Conservation (phyloP, 2,113 vertebrate species). For the Pogonocichla stellata region DNA sequence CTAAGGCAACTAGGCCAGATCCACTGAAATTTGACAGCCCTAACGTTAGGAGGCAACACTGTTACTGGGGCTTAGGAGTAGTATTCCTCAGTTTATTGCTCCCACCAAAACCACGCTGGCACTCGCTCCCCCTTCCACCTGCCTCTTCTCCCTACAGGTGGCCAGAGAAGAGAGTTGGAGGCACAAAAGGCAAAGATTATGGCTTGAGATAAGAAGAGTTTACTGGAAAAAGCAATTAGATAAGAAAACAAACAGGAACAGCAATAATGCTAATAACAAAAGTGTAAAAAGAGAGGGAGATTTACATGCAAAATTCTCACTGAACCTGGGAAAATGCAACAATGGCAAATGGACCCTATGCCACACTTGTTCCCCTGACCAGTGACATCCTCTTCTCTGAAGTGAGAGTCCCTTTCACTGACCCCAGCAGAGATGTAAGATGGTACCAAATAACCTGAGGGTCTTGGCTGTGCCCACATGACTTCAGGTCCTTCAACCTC, state of each 20-base stretch:
- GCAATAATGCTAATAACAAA: neutral
- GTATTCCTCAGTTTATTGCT: neutral
- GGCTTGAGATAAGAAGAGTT: neutral
- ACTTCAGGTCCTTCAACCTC: neutral
- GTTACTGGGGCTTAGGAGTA: neutral
- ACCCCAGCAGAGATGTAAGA: neutral
- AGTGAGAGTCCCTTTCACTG: neutral
- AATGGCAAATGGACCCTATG: neutral
- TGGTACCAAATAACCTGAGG: neutral
- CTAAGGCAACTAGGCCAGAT: neutral
- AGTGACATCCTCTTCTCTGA: neutral
- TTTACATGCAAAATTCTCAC: neutral
- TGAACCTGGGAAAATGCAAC: neutral
- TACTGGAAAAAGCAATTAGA: neutral
- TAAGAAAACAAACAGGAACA: neutral
- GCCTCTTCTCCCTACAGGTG: neutral
- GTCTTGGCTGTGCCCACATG: neutral
- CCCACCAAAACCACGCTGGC: neutral
- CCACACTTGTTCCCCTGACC: neutral
- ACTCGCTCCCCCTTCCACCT: rapidly evolving
- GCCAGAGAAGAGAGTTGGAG: neutral
- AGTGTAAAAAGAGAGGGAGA: neutral
- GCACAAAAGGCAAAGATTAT: neutral
- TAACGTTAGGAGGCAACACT: neutral
- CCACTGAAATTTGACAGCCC: neutral